phyloP scores from a whole-genome alignment of 2,797 vertebrate species.

The Phalloptychus januarius region DNA sequence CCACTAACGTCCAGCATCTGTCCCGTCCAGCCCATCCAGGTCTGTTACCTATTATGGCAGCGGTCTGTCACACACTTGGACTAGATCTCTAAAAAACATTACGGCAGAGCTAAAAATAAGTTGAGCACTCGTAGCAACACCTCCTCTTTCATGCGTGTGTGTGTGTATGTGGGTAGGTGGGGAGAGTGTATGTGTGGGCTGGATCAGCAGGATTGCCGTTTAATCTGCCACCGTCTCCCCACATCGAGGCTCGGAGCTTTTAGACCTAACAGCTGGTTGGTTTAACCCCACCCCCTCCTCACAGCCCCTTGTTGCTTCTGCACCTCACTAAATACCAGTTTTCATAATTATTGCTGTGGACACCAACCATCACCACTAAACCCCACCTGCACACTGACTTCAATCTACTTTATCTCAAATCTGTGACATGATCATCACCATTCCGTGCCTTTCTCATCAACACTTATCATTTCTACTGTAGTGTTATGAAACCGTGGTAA shows the following conservation, averaged over 20 bases:
- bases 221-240: conserved; percentile 71
- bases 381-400: not conserved
- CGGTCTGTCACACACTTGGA: conserved; percentile 28
- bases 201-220: conserved; percentile 71
- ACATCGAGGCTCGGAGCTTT: conserved; percentile 54
- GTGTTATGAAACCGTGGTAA: conserved; percentile 48
- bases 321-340: conserved; percentile 5
- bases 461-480: conserved; percentile 33
- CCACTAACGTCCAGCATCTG: conserved; percentile 14
- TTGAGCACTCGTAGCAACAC: conserved; percentile 42
- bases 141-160: conserved; percentile 36
- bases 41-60: conserved; percentile 53
- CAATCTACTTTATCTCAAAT: not conserved
- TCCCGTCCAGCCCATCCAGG: conserved; percentile 24
- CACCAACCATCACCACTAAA: conserved; percentile 12
- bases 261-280: conserved; percentile 67
- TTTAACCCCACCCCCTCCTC: conserved; percentile 2
- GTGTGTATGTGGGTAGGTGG: conserved; percentile 38
- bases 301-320: conserved; percentile 16
- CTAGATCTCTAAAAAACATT: conserved; percentile 43
- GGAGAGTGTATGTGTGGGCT: conserved; percentile 52
- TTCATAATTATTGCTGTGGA: conserved; percentile 4
- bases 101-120: conserved; percentile 38
- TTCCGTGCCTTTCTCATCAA: conserved; percentile 7
- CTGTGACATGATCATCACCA: conserved; percentile 3